Evolutionary conservation across 1,140 invertebrate species (phyloP), one percentile per base, ranked within the genome.

Genomic region (Dinoponera quadriceps): DNA sequence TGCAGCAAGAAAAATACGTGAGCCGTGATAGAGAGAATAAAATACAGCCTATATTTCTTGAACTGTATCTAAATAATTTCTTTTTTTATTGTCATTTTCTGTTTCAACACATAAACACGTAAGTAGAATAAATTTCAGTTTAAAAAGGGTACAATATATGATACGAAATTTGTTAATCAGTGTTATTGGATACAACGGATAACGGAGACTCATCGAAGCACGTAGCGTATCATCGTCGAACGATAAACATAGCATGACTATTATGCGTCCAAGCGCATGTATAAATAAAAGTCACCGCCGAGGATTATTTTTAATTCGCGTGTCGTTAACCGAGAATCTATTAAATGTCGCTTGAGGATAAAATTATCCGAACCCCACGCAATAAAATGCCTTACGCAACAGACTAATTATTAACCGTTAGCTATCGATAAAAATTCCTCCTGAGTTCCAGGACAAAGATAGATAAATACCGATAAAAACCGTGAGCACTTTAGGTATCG

Each of bases 1-100:
- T 88, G 93, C 86, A 93, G 84, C 91, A 88, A 92, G 90, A 85
- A 89, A 87, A 68, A 57, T 4, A 44, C 11, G 11, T 9, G 4
- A 16, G 0, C 11, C 4, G 16, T 25, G 16, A 49, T 7, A 51
- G n/a, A 60, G 16, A 51, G 2, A 33, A 25, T 1, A 51, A 62
- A 16, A n/a, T n/a, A n/a, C n/a, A n/a, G n/a, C n/a, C n/a, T n/a
- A n/a, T n/a, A n/a, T n/a, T n/a, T n/a, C n/a, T n/a, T n/a, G n/a
- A n/a, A n/a, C n/a, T n/a, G n/a, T n/a, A n/a, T n/a, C n/a, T n/a
- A n/a, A n/a, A n/a, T n/a, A n/a, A n/a, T n/a, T n/a, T n/a, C n/a
- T n/a, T n/a, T n/a, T n/a, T n/a, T n/a, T n/a, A n/a, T n/a, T n/a
- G n/a, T n/a, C n/a, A n/a, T n/a, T n/a, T n/a, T n/a, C n/a, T n/a